Base-by-base conservation (phyloP, 2,888 invertebrate genomes). In the Coronaproctus castanopsis region DNA sequence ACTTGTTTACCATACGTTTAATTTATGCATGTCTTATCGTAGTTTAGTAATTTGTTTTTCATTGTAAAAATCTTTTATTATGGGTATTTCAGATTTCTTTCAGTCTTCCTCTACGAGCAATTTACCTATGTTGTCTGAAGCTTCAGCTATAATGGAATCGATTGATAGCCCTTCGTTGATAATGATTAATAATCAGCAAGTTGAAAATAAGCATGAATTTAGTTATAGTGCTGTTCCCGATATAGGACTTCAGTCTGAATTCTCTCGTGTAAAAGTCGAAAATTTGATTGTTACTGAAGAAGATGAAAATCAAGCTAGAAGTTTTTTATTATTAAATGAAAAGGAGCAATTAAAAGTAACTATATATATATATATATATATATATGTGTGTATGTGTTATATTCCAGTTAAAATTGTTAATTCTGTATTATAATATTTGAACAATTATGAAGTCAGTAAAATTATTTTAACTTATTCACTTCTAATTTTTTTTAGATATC, bases 281-380 rank as follows among this genome's bases (percentile, higher is more conserved):
- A 58, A 23, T 24, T 23, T 54, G 20, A 24, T 54, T 36, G 21
- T 21, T 21, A 18, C 36, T 36, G 65, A 65, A 54, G 65, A 65
- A 50, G 66, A 66, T 1, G 70, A 69, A 57, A 77, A 77, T 65
- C 77, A 80, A 67, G 71, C 78, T 0, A 69, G 69, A 61, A 77
- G 78, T 66, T 78, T 81, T 67, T 71, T 80, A 3, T 70, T 83
- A 14, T 72, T 83, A 61, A 80, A 83, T 66, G 79, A 75, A 57
- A 74, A 76, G 63, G 82, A 82, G 70, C 72, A 75, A 63, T 69
- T 83, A 14, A 76, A 76, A 66, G 77, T 82, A 59, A 55, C 24
- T 54, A n/a, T 24, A n/a, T n/a, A n/a, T n/a, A n/a, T n/a, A n/a
- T n/a, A n/a, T n/a, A n/a, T n/a, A n/a, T n/a, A n/a, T n/a, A n/a